These are phyloP conservation scores for Chaetoderma sp. DNA, from an alignment of 2,888 invertebrate genomes.

Conservation along the genomic window DNA sequence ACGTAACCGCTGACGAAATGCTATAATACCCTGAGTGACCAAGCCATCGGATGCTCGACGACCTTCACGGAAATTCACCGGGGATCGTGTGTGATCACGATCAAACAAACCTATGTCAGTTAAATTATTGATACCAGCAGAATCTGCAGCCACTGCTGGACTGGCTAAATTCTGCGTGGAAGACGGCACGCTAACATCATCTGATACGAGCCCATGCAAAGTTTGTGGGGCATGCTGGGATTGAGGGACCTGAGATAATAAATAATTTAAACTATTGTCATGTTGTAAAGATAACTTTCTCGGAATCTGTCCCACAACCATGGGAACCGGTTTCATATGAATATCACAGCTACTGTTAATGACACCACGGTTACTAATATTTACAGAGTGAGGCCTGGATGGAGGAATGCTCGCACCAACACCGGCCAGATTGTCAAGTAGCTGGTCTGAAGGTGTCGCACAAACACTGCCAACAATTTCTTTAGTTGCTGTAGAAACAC, in stretches of 20 bases:
- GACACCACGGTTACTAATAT: no score
- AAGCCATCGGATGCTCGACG: conserved; percentile 89
- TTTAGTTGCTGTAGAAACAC: no score
- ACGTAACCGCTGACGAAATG: conserved; percentile 82
- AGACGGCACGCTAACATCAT: no score
- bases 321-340: neutral
- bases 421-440: neutral
- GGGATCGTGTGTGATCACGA: conserved; percentile 76
- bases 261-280: no score
- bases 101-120: conserved; percentile 42
- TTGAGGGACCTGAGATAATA: no score
- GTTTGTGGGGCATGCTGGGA: no score
- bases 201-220: no score
- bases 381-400: conserved; percentile 15
- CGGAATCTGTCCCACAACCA: no score
- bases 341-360: neutral
- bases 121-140: neutral
- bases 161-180: no score
- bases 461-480: no score
- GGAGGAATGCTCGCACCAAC: neutral
- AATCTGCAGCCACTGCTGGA: neutral
- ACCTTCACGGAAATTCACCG: conserved; percentile 82
- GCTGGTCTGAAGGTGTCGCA: neutral
- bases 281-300: no score
- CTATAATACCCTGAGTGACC: conserved; percentile 77